phyloP scores from a whole-genome alignment of 1,140 invertebrate species.

The Lethrus apterus region DNA sequence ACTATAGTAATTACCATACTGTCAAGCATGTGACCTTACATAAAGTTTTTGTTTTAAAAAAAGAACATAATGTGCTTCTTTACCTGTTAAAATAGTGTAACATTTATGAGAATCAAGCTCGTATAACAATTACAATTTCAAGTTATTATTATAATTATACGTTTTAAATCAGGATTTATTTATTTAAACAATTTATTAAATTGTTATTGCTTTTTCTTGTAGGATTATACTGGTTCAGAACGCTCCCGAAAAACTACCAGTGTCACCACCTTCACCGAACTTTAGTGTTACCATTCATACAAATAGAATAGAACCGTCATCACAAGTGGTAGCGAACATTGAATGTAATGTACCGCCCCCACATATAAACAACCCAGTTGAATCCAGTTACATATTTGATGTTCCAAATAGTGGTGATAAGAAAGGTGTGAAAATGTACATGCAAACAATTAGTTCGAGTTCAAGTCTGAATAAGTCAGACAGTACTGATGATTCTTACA shows the following conservation, averaged over 20 bases:
- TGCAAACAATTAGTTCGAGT: slow-evolving; percentile 10
- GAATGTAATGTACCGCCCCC: slow-evolving; percentile 48
- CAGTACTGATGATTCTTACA: slow-evolving; percentile 6
- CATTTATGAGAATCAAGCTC: too few species aligned
- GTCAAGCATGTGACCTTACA: too few species aligned
- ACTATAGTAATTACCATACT: too few species aligned
- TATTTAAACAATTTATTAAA: background rate
- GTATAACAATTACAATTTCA: too few species aligned
- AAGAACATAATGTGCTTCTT: too few species aligned
- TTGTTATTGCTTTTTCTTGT: slow-evolving; percentile 32
- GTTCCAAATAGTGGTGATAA: background rate
- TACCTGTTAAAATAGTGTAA: too few species aligned
- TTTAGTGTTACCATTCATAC: slow-evolving; percentile 39
- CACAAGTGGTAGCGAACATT: slow-evolving; percentile 53
- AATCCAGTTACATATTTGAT: slow-evolving; percentile 15
- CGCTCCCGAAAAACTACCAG: slow-evolving; percentile 66
- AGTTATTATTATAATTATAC: too few species aligned
- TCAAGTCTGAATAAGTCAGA: slow-evolving; percentile 9
- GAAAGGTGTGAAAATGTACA: slow-evolving; percentile 7
- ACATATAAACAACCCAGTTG: slow-evolving; percentile 25
- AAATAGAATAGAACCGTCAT: slow-evolving; percentile 28
- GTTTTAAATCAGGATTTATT: too few species aligned
- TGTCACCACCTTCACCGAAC: slow-evolving; percentile 48
- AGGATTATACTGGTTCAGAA: slow-evolving; percentile 88
- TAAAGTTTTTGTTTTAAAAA: too few species aligned